Evolutionary conservation across 2,888 invertebrate species (phyloP).

Genomic region (Actias luna): DNA sequence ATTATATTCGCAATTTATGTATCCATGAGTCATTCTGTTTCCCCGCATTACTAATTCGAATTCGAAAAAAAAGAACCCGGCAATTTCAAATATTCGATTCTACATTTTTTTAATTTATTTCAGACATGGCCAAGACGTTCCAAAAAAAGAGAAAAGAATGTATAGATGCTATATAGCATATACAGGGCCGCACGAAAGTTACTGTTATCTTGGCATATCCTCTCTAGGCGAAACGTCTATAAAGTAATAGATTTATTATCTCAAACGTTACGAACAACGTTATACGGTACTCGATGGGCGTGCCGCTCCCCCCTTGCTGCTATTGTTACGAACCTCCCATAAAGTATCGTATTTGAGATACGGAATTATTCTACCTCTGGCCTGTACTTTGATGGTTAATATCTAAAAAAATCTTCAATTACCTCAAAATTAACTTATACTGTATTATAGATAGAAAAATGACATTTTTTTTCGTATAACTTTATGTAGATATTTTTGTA

Average conservation of each 20-base stretch:
- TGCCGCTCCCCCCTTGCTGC: slow-evolving; percentile 78
- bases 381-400: slow-evolving; percentile 50
- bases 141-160: slow-evolving; percentile 56
- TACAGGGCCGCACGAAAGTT: slow-evolving; percentile 79
- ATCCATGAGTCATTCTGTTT: slow-evolving; percentile 2
- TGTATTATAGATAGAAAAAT: slow-evolving; percentile 54
- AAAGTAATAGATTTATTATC: slow-evolving; percentile 72
- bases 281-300: slow-evolving; percentile 70
- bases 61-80: slow-evolving; percentile 20
- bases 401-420: slow-evolving; percentile 31
- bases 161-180: slow-evolving; percentile 62
- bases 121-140: slow-evolving; percentile 60
- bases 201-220: slow-evolving; percentile 83
- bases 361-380: slow-evolving; percentile 74
- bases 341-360: slow-evolving; percentile 63
- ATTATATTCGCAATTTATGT: background rate
- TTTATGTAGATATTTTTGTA: slow-evolving; percentile 17
- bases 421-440: slow-evolving; percentile 34
- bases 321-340: slow-evolving; percentile 80
- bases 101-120: slow-evolving; percentile 50
- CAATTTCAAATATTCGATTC: slow-evolving; percentile 28
- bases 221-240: slow-evolving; percentile 79
- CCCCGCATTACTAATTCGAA: background rate
- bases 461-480: slow-evolving; percentile 59
- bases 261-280: slow-evolving; percentile 55